These are phyloP conservation scores for Triplophysa yarkandensis DNA, from an alignment of 2,797 vertebrate genomes.

Conservation along the genomic window DNA sequence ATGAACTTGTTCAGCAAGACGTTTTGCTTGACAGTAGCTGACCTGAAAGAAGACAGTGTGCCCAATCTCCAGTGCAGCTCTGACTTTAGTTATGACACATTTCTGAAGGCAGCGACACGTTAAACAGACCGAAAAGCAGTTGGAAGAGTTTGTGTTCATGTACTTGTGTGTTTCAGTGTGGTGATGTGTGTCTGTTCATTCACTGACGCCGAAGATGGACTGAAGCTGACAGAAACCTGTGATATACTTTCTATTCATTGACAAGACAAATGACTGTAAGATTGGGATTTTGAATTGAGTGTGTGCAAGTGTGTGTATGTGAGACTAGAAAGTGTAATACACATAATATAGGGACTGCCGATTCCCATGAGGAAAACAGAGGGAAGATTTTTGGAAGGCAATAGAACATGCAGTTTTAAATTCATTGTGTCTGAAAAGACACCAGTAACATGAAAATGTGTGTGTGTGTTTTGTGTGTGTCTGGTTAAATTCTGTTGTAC, in stretches of 20 bases:
- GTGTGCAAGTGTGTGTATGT: not conserved
- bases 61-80: not conserved
- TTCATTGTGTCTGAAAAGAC: no score
- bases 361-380: no score
- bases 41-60: not conserved
- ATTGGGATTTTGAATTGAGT: constrained; percentile 5
- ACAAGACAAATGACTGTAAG: constrained; percentile 1
- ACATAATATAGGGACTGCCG: no score
- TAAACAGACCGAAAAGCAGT: not conserved
- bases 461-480: no score
- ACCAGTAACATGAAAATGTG: no score
- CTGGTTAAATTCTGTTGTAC: no score
- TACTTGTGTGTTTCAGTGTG: not conserved
- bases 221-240: not conserved
- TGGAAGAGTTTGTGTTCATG: not conserved
- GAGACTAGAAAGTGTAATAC: no score
- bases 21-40: not conserved
- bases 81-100: not conserved
- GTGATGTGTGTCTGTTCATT: not conserved
- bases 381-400: no score
- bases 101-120: not conserved
- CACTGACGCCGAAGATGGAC: constrained; percentile 1
- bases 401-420: no score
- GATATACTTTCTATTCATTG: constrained; percentile 1
- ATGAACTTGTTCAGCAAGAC: not conserved